phyloP scores from a whole-genome alignment of 2,888 invertebrate genomes.

The Elmis aenea region DNA sequence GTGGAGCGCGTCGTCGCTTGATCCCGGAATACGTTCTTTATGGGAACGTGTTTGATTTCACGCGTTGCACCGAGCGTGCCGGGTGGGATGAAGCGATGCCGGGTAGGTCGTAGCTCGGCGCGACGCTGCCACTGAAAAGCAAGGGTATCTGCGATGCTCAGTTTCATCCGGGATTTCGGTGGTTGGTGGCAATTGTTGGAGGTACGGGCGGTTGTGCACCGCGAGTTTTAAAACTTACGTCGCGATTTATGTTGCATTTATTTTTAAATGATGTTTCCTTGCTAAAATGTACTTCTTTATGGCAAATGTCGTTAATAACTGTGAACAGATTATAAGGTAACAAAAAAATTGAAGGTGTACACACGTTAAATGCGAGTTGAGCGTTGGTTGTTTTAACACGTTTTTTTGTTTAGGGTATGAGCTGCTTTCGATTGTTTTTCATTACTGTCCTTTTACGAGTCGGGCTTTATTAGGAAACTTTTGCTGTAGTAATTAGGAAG shows the following conservation, averaged over 20 bases:
- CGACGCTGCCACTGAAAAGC: slow-evolving; percentile 12
- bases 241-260: no score
- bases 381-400: no score
- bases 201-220: slow-evolving; percentile 10
- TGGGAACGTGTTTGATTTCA: slow-evolving; percentile 8
- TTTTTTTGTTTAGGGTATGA: no score
- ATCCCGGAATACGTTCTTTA: background rate
- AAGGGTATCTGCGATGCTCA: slow-evolving; percentile 19
- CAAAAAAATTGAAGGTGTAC: no score
- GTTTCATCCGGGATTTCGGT: slow-evolving; percentile 20
- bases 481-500: no score
- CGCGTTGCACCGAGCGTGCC: slow-evolving; percentile 1
- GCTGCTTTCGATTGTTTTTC: no score
- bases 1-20: slow-evolving; percentile 2
- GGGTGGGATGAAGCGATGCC: slow-evolving; percentile 4
- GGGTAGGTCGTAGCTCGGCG: slow-evolving; percentile 9
- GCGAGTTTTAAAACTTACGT: slow-evolving; percentile 7
- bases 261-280: slow-evolving; percentile 13
- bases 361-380: no score
- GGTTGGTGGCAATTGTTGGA: slow-evolving; percentile 14
- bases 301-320: slow-evolving; percentile 31
- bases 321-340: slow-evolving; percentile 34
- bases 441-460: no score
- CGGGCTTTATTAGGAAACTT: no score
- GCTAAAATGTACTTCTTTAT: slow-evolving; percentile 31